phyloP scores from a whole-genome alignment of 2,113 vertebrate genomes.

The Psephotus haematonotus region DNA sequence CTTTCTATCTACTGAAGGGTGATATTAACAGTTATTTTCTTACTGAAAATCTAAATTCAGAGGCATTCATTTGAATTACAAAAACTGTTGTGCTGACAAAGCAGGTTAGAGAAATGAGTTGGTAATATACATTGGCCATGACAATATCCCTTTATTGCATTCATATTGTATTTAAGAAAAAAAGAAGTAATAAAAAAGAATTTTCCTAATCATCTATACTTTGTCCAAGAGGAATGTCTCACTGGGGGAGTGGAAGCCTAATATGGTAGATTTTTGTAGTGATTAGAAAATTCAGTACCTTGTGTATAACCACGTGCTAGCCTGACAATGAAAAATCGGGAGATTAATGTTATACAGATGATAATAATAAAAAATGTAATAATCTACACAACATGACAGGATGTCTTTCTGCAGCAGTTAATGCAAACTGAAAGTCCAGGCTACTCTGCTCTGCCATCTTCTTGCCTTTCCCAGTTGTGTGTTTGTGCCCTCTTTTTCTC shows the following conservation, averaged over 20 bases:
- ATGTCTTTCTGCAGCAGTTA: neutral
- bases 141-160: neutral
- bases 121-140: neutral
- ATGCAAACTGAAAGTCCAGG: neutral
- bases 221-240: neutral
- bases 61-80: neutral
- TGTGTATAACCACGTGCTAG: neutral
- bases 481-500: neutral
- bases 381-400: neutral
- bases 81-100: neutral
- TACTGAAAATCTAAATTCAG: neutral
- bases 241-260: neutral
- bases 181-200: neutral
- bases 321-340: neutral
- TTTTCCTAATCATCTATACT: neutral
- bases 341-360: neutral
- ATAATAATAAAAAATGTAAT: neutral
- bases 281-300: neutral
- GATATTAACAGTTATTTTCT: neutral
- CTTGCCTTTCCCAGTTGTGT: neutral
- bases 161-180: neutral
- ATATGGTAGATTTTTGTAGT: neutral
- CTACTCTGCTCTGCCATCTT: neutral
- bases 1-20: neutral
- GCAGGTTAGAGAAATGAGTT: neutral